These are phyloP conservation scores for Plecturocebus donacophilus DNA, from an alignment of 2,113 vertebrate species.

Conservation along the genomic window DNA sequence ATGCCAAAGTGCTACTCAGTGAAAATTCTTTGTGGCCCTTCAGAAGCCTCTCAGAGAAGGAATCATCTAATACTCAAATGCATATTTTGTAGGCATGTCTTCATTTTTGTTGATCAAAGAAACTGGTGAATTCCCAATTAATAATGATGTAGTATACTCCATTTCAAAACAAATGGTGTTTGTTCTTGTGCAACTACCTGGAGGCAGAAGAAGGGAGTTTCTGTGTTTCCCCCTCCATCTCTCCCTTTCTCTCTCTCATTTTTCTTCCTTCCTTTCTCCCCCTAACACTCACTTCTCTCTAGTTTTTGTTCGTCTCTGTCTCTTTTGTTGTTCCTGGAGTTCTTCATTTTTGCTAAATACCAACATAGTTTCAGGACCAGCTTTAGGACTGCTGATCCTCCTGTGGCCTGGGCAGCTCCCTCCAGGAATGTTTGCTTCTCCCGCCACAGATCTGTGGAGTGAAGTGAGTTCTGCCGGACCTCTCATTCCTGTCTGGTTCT, in stretches of 20 bases:
- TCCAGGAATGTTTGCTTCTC: background rate
- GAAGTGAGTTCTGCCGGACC: fast-evolving
- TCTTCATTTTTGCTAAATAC: conserved; percentile 51
- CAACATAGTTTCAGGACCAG: background rate
- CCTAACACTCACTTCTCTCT: background rate
- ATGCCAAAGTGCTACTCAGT: conserved; percentile 72
- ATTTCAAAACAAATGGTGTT: background rate
- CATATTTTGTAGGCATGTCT: conserved; percentile 71
- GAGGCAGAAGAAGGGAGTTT: background rate
- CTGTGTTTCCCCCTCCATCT: background rate
- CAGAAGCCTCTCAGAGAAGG: conserved; percentile 61
- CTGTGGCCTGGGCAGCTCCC: background rate
- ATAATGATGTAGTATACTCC: background rate
- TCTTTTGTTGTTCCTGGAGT: background rate
- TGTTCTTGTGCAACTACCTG: background rate
- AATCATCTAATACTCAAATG: conserved; percentile 73
- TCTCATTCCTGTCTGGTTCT: background rate
- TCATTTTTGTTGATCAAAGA: conserved; percentile 63
- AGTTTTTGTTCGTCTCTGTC: background rate
- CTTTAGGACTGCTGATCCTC: conserved; percentile 2
- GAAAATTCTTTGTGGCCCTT: conserved; percentile 76
- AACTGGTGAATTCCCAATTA: conserved; percentile 26
- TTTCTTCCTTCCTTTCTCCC: background rate
- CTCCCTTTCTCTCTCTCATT: background rate
- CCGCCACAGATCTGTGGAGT: background rate